Evolutionary conservation across 1,140 invertebrate genomes (phyloP).

Genomic region (Nasonia giraulti): DNA sequence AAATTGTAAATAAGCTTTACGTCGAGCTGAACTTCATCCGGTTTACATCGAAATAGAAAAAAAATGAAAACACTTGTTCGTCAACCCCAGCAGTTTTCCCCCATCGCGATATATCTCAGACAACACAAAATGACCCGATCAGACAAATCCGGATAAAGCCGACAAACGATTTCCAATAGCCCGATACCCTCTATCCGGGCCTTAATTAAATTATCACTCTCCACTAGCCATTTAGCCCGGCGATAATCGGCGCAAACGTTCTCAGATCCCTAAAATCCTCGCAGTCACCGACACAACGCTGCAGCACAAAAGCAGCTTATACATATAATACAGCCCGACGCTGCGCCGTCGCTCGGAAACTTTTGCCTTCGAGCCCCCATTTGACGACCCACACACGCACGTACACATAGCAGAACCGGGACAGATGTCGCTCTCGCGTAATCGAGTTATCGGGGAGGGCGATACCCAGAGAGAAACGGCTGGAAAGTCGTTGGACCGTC

Average conservation of each 20-base stretch:
- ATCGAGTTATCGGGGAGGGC: slow-evolving; percentile 48
- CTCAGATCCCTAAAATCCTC: neutral
- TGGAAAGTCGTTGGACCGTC: slow-evolving; percentile 34
- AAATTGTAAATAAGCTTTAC: neutral
- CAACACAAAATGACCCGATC: neutral
- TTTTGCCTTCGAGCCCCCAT: slow-evolving; percentile 36
- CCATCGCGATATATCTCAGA: too few relatives aligned
- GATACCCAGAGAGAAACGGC: slow-evolving; percentile 1
- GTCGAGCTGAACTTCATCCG: neutral
- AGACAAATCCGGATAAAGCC: neutral
- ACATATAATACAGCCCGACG: neutral
- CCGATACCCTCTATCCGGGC: neutral
- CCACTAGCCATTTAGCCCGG: neutral
- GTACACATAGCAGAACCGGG: slow-evolving; percentile 4
- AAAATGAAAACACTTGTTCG: too few relatives aligned
- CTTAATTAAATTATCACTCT: slow-evolving; percentile 28
- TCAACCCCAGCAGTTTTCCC: too few relatives aligned
- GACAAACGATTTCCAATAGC: neutral
- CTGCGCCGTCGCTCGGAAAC: slow-evolving; percentile 39
- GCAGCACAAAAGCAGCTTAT: slow-evolving; percentile 16
- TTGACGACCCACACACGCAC: neutral
- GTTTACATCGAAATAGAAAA: neutral
- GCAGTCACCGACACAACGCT: neutral
- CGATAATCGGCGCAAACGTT: slow-evolving; percentile 7
- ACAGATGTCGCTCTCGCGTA: slow-evolving; percentile 45